Evolutionary conservation across 2,797 vertebrate species (phyloP).

Genomic region (Phylloscopus collybita): DNA sequence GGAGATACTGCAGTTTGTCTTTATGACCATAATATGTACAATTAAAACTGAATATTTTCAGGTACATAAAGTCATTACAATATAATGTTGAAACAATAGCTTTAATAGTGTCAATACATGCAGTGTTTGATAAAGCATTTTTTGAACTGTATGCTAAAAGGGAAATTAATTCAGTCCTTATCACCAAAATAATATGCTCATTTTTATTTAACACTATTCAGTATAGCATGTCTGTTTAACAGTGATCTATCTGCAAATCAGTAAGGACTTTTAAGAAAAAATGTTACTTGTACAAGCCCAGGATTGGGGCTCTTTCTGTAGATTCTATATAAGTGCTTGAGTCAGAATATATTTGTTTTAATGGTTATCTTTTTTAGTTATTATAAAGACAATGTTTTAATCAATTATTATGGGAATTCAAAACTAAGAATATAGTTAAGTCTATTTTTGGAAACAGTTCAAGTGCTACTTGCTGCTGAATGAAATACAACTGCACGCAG

Average conservation of each 20-base stretch:
- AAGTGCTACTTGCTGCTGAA: neutral
- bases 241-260: neutral
- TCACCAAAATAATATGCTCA: neutral
- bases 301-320: neutral
- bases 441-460: neutral
- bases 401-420: neutral
- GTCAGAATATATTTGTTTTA: neutral
- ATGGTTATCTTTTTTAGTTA: neutral
- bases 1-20: neutral
- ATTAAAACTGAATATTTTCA: neutral
- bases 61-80: neutral
- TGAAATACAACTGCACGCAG: neutral
- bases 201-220: neutral
- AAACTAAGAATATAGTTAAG: neutral
- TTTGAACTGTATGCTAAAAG: neutral
- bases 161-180: neutral
- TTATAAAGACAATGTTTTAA: neutral
- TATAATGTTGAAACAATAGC: neutral
- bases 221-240: neutral
- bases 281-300: neutral
- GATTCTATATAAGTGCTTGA: neutral
- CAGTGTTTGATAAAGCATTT: neutral
- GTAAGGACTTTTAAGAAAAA: neutral
- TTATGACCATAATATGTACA: neutral
- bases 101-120: neutral